These are phyloP conservation scores for Ferrisia virgata DNA, from an alignment of 2,888 invertebrate genomes.

Conservation along the genomic window DNA sequence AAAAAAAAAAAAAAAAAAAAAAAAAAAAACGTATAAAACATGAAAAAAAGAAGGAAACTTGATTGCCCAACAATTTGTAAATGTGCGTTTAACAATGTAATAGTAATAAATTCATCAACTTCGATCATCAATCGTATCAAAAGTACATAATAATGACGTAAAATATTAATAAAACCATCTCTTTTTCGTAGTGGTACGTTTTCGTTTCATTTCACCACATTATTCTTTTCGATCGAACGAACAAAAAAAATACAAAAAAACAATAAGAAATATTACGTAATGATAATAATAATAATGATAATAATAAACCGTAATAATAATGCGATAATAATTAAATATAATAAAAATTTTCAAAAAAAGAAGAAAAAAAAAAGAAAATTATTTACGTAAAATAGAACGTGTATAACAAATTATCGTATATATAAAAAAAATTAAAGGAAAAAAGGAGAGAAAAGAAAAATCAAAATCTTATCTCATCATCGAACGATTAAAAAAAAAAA, in stretches of 20 bases:
- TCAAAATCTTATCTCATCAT: background rate
- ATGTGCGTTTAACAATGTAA: constrained; percentile 46
- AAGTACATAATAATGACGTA: background rate
- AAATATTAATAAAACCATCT: constrained; percentile 12
- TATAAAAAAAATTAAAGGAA: background rate
- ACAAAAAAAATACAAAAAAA: background rate
- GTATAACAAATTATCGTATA: constrained; percentile 23
- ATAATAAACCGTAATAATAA: constrained; percentile 23
- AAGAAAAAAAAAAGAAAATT: background rate
- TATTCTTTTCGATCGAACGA: background rate
- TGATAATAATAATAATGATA: constrained; percentile 27
- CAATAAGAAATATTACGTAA: constrained; percentile 15
- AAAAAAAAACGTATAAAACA: constrained; percentile 36
- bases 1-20: constrained; percentile 41
- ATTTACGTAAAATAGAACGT: constrained; percentile 32
- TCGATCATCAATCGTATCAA: background rate
- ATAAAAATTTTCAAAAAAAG: background rate
- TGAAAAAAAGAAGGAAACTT: constrained; percentile 30
- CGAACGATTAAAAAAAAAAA: background rate
- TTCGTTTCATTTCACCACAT: background rate
- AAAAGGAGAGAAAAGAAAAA: background rate
- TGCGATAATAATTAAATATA: constrained; percentile 29
- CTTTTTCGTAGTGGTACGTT: background rate
- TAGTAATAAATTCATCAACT: background rate
- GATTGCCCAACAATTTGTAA: constrained; percentile 45